Conservation (phyloP, 2,113 vertebrate species). For the Seriola dumerili region DNA sequence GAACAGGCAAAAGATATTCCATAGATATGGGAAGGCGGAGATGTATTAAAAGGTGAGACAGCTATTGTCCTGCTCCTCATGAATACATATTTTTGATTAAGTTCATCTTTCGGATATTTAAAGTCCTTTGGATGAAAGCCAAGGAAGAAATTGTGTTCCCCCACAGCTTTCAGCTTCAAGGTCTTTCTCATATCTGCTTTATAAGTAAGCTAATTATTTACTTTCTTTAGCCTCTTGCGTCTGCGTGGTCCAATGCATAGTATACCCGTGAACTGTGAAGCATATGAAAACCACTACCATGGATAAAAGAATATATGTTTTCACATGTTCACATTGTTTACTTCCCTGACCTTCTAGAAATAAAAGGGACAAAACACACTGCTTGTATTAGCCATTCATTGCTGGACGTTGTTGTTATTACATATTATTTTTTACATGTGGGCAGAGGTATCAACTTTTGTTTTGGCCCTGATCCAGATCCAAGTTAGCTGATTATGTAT, state of each 20-base stretch:
- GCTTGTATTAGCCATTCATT: no score
- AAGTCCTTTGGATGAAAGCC: slow-evolving; percentile 35
- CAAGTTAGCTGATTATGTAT: no score
- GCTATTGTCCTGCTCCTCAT: slow-evolving; percentile 69
- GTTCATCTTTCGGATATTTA: slow-evolving; percentile 66
- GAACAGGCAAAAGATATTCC: slow-evolving; percentile 58
- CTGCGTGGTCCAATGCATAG: neutral
- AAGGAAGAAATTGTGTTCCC: slow-evolving; percentile 23
- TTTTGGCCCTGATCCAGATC: no score
- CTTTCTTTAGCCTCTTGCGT: neutral
- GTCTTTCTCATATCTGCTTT: slow-evolving; percentile 40
- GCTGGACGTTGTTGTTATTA: no score
- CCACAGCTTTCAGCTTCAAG: slow-evolving; percentile 24
- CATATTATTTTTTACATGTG: no score
- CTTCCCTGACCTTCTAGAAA: no score
- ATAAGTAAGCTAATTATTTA: slow-evolving; percentile 50
- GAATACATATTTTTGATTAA: slow-evolving; percentile 77
- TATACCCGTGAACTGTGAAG: neutral
- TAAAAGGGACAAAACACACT: no score
- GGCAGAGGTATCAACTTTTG: no score
- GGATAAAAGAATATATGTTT: no score
- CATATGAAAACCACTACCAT: neutral
- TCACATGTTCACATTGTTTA: no score
- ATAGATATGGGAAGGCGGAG: slow-evolving; percentile 51
- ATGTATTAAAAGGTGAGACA: slow-evolving; percentile 60